Evolutionary conservation across 2,113 vertebrate genomes (phyloP).

Genomic region (Neoarius graeffei): DNA sequence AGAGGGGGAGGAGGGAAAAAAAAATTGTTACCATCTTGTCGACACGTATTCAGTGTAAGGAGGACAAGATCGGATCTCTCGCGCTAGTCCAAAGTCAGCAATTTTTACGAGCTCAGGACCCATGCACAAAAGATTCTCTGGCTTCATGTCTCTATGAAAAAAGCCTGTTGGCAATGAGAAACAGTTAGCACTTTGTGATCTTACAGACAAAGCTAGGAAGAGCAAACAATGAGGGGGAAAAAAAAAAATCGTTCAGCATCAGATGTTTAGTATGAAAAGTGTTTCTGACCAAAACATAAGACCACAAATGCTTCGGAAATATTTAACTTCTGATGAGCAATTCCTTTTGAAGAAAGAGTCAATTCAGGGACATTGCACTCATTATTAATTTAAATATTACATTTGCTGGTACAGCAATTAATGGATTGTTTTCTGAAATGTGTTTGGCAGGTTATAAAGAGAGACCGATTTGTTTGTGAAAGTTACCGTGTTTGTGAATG

Average conservation of each 20-base stretch:
- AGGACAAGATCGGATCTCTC: slow-evolving; percentile 94
- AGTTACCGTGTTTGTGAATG: slow-evolving; percentile 95
- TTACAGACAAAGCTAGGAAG: background rate
- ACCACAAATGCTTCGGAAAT: background rate
- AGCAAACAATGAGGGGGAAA: background rate
- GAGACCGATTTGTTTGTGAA: background rate
- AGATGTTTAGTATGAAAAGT: background rate
- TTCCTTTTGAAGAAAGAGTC: background rate
- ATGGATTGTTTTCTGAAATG: background rate
- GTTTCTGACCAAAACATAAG: background rate
- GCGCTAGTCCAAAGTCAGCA: slow-evolving; percentile 95
- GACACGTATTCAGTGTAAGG: slow-evolving; percentile 98
- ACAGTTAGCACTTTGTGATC: background rate
- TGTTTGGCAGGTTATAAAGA: background rate
- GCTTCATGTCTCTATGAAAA: slow-evolving; percentile 98
- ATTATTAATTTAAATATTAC: background rate
- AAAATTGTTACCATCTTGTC: slow-evolving; percentile 85
- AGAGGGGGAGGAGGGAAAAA: background rate
- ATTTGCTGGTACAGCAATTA: background rate
- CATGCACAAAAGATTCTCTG: slow-evolving; percentile 97
- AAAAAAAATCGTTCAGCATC: background rate
- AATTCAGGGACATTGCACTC: background rate
- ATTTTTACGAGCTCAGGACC: slow-evolving; percentile 98
- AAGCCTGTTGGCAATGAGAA: slow-evolving; percentile 74
- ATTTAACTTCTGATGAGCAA: background rate